phyloP scores from a whole-genome alignment of 1,140 invertebrate genomes.

The Marisa cornuarietis region DNA sequence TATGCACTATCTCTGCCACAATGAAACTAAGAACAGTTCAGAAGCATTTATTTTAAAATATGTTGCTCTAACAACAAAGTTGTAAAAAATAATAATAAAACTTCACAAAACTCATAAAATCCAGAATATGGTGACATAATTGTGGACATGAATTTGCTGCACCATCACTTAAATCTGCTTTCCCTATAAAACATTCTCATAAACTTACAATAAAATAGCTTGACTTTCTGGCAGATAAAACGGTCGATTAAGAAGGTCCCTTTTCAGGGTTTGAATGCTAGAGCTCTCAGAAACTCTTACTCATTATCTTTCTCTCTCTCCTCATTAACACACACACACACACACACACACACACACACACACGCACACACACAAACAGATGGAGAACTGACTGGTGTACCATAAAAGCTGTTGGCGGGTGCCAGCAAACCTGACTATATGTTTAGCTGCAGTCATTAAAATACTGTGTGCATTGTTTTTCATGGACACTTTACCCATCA shows the following conservation, averaged over 20 bases:
- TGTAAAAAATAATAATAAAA: neutral
- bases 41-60: too few relatives aligned
- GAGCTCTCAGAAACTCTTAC: neutral
- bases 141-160: neutral
- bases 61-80: too few relatives aligned
- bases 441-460: neutral
- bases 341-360: neutral
- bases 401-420: neutral
- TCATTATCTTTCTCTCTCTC: conserved; percentile 2
- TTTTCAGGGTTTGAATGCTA: neutral
- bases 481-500: neutral
- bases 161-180: neutral
- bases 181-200: neutral
- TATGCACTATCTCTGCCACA: too few relatives aligned
- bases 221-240: neutral
- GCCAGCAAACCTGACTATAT: neutral
- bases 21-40: too few relatives aligned
- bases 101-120: neutral
- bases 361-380: neutral
- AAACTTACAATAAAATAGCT: neutral
- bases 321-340: neutral
- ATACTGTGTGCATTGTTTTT: neutral
- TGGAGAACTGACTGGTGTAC: too few relatives aligned
- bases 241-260: neutral
- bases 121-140: neutral